Percentiles rank a stretch among this genome's conserved stretches.
Conservation (phyloP, 2,797 vertebrate genomes). For the Philypnodon macrostomus region DNA sequence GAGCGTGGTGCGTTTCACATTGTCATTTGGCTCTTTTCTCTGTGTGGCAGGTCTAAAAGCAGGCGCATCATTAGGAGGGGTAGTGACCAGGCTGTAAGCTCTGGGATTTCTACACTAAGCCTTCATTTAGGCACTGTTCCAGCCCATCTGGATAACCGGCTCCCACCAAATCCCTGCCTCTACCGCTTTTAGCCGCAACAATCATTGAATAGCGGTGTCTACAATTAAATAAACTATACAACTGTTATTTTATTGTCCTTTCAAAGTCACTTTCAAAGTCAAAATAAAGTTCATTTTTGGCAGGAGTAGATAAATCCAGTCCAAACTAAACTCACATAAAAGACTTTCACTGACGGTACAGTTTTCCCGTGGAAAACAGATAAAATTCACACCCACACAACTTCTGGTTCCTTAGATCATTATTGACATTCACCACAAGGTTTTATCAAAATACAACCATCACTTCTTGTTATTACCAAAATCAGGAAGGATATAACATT, state of each 20-base stretch:
- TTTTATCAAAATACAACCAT: no score
- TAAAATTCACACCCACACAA: no score
- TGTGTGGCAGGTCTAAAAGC: slow-evolving; percentile 42
- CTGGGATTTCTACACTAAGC: slow-evolving; percentile 52
- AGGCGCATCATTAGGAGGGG: slow-evolving; percentile 37
- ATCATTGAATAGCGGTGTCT: slow-evolving; percentile 8
- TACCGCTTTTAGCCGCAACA: slow-evolving; percentile 34
- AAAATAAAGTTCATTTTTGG: no score
- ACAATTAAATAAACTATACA: slow-evolving; percentile 20
- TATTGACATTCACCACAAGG: no score
- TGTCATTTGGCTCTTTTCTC: slow-evolving; percentile 32
- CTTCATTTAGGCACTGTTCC: slow-evolving; percentile 49
- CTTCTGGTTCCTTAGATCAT: no score
- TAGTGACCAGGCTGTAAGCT: slow-evolving; percentile 27
- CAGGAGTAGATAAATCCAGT: no score
- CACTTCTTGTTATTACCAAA: no score
- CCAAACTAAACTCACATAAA: no score
- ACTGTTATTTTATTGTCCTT: slow-evolving; percentile 5
- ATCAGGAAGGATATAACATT: no score
- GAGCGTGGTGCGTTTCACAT: slow-evolving; percentile 22
- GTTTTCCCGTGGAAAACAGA: no score
- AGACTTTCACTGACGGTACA: no score
- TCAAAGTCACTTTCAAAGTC: not conserved
- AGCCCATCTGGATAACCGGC: slow-evolving; percentile 59
- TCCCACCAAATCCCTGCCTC: slow-evolving; percentile 50